Base-by-base conservation (phyloP, 2,113 vertebrate species). In the Tautogolabrus adspersus region DNA sequence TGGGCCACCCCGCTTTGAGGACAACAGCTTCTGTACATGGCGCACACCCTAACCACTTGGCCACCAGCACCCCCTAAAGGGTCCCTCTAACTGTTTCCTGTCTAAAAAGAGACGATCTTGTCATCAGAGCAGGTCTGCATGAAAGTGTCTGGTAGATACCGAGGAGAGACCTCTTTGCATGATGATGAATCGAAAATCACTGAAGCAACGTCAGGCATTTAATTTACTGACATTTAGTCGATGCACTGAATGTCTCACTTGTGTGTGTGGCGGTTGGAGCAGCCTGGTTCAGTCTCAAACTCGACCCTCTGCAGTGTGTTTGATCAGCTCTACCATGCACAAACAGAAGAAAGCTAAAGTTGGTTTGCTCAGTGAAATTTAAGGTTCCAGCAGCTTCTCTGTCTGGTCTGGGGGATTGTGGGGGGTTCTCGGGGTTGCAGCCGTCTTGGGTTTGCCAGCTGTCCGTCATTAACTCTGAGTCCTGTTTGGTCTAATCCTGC, bases 401-500 rank as follows among this genome's bases (percentile, higher is more conserved):
- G 18, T 78, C 52, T 69, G 26, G 30, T 62, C 57, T 56, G 44
- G 37, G 47, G 54, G 70, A 49, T 70, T 55, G 69, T 22, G 30
- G 22, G n/a, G 16, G 26, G 49, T 42, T 34, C 47, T 6, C 8
- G 10, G 51, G 52, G 57, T n/a, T 23, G 63, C 12, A 5, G 56
- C 71, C 3, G 5, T 51, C 76, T 66, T 38, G 63, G 72, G 79
- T 80, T 76, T 75, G 77, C 77, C 77, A 65, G 30, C 30, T 34
- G 30, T 37, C 21, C 59, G 66, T 73, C 67, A 73, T 81, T 73
- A 81, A 81, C 59, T 62, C 55, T 70, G 60, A 85, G 77, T 40
- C 54, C 30, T n/a, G 69, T 66, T 81, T 12, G 68, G 54, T 70
- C 47, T 81, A 70, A 77, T 81, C 83, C 83, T 37, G 56, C n/a